Evolutionary conservation across 2,888 invertebrate species (phyloP).

Genomic region (Eremobia ochroleuca): DNA sequence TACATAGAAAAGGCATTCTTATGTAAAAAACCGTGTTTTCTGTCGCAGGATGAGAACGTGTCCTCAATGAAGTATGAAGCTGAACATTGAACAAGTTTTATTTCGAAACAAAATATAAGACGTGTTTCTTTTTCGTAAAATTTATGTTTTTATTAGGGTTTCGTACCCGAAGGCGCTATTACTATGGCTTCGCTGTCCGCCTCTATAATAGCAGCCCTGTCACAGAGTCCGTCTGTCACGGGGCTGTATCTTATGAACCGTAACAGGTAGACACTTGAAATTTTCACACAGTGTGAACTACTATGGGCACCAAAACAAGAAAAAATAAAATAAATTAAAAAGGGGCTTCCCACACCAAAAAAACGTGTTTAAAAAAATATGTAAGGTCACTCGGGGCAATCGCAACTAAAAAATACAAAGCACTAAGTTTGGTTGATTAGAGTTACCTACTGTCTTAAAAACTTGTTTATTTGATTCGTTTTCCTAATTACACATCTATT

Average conservation of each 20-base stretch:
- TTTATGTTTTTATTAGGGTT: constrained; percentile 8
- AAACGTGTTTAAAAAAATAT: background rate
- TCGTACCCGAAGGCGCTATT: background rate
- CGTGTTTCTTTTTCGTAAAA: constrained; percentile 53
- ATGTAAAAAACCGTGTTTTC: constrained; percentile 38
- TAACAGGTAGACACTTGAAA: background rate
- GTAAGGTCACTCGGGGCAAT: no score
- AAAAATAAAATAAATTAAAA: background rate
- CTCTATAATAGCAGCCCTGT: background rate
- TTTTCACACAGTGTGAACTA: background rate
- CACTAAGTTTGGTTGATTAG: no score
- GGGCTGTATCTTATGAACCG: background rate
- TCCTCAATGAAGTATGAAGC: constrained; percentile 49
- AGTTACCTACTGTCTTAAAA: no score
- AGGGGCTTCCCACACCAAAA: background rate
- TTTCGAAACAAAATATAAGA: constrained; percentile 52
- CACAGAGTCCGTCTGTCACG: background rate
- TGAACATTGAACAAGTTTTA: constrained; percentile 34
- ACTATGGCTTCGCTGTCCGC: background rate
- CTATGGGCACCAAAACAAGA: background rate
- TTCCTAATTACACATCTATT: no score
- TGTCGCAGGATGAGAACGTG: constrained; percentile 44
- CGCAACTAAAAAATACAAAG: no score
- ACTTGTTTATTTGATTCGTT: no score
- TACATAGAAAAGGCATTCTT: constrained; percentile 36